Base-by-base conservation (phyloP, 2,888 invertebrate genomes). In the Aspidapion aeneum region DNA sequence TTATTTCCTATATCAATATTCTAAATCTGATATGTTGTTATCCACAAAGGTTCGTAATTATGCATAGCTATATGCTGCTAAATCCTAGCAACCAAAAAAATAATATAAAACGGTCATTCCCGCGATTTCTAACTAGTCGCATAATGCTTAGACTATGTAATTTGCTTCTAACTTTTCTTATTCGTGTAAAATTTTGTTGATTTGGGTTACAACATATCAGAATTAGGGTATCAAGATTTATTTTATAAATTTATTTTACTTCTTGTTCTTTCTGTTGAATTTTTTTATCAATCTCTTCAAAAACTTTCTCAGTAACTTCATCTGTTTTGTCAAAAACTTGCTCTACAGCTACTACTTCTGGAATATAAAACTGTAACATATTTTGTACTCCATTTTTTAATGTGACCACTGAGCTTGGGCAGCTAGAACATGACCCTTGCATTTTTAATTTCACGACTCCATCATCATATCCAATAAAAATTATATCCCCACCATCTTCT, bases 281-380 rank as follows among this genome's bases (percentile, higher is more conserved):
- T 64, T 71, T 63, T 60, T 72, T 60, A 20, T 74, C 72, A 12
- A 75, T 51, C 63, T 87, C 86, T 58, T 85, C 80, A 76, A 97
- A 95, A 74, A 93, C 90, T 69, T 85, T 86, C 61, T 92, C 89
- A 0, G 89, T 82, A 2, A 94, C 77, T 76, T 90, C 87, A 68
- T 96, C 94, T 0, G 86, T 83, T 76, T 91, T 90, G 73, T 94
- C 93, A 72, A 90, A 89, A 1, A 95, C 90, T 83, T 96, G 93
- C 77, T 93, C 92, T 0, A 96, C 95, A 0, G 89, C 86, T 22
- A 91, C 78, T 0, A 95, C 97, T 83, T 99, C 99, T 0, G 99
- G 99, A 74, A 99, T 95, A 81, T 99, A 99, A 81, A 99, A 99
- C 79, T 99, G 98, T 80, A 99, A 87, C 99, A 99, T 99, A 77